phyloP scores from a whole-genome alignment of 2,797 vertebrate species.

The Avahi laniger region DNA sequence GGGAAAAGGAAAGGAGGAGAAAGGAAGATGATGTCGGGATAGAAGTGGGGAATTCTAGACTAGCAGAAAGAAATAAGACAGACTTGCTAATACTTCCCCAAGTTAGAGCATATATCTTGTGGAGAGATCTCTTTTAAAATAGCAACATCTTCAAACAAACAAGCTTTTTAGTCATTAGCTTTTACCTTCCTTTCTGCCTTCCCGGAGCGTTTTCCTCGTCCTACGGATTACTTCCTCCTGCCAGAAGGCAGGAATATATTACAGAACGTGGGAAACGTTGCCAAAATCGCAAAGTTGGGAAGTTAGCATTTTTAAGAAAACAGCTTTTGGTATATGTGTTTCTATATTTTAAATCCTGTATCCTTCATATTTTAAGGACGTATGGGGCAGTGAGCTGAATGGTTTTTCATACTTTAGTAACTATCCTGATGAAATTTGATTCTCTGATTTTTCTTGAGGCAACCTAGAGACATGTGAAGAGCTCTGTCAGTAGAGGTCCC shows the following conservation, averaged over 20 bases:
- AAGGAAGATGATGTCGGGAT: background rate
- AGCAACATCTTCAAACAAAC: background rate
- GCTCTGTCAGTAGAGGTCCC: too few relatives aligned
- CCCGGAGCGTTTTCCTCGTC: constrained; percentile 3
- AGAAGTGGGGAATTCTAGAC: background rate
- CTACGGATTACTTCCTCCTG: background rate
- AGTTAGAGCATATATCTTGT: background rate
- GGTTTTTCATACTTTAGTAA: constrained; percentile 3
- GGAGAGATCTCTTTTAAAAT: background rate
- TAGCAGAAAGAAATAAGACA: background rate
- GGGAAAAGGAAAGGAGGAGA: background rate
- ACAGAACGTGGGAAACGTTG: background rate
- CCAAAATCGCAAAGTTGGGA: constrained; percentile 1
- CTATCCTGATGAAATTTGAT: background rate
- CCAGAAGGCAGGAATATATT: constrained; percentile 12
- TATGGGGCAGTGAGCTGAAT: background rate
- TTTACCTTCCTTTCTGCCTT: background rate
- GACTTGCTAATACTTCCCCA: background rate
- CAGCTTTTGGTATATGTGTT: constrained; percentile 27
- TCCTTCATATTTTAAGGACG: constrained; percentile 45
- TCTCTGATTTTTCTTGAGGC: constrained; percentile 12
- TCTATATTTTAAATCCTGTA: constrained; percentile 32
- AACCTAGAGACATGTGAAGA: background rate
- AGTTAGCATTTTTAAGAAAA: constrained; percentile 52
- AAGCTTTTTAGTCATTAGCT: background rate